A percentile compares a stretch with the other conserved stretches of the same genome.
Conservation (phyloP, 2,888 invertebrate genomes). For the Xanthia togata region DNA sequence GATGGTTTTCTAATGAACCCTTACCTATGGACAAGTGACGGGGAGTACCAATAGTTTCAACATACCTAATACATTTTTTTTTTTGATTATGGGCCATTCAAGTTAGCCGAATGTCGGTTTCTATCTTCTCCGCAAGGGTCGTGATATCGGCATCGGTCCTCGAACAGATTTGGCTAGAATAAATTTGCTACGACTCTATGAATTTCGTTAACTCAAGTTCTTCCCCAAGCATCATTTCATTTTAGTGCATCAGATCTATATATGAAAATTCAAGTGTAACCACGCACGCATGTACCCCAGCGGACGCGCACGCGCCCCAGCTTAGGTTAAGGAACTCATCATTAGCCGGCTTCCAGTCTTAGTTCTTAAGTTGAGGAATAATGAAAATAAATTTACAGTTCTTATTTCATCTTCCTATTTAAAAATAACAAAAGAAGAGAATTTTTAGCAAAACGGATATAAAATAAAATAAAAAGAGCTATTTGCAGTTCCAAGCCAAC, state of each 20-base stretch:
- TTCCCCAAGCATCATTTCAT: neutral
- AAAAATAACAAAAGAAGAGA: neutral
- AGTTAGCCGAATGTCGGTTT: neutral
- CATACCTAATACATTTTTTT: no score
- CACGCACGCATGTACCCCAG: no score
- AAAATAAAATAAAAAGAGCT: neutral
- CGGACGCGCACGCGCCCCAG: no score
- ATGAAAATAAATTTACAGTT: neutral
- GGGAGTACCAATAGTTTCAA: no score
- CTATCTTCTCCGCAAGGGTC: neutral
- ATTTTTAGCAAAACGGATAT: no score
- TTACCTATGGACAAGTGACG: no score
- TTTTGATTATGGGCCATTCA: neutral
- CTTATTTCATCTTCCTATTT: neutral
- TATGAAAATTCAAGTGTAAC: neutral
- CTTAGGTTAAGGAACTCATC: no score
- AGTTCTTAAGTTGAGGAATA: neutral
- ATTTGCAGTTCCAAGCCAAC: neutral
- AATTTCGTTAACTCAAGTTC: neutral
- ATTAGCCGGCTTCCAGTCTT: neutral
- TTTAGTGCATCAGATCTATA: neutral
- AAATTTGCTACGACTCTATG: neutral
- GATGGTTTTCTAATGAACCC: no score
- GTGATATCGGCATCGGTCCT: neutral
- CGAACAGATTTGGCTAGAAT: neutral